These are phyloP conservation scores for Cryptoblepharus egeriae DNA, from an alignment of 2,797 vertebrate genomes.

Conservation along the genomic window DNA sequence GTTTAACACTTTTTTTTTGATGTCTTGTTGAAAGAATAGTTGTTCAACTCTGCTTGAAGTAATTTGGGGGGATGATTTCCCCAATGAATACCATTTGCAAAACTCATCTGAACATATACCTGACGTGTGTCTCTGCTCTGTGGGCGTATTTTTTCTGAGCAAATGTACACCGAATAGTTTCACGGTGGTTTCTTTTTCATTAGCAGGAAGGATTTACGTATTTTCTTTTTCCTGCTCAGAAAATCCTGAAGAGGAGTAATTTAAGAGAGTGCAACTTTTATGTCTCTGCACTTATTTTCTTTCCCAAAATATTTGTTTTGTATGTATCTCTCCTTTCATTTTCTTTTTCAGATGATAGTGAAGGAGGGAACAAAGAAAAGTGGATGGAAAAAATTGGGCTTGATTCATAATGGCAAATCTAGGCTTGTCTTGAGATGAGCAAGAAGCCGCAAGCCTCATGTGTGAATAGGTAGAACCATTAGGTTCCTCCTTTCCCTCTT, in stretches of 20 bases:
- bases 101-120: background rate
- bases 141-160: background rate
- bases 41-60: slow-evolving; percentile 2
- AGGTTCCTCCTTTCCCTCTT: no score
- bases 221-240: no score
- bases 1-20: background rate
- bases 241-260: background rate
- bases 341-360: background rate
- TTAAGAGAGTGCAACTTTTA: background rate
- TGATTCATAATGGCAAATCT: no score
- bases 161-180: background rate
- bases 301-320: background rate
- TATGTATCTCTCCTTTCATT: background rate
- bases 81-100: background rate
- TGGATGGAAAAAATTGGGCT: no score
- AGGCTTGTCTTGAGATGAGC: no score
- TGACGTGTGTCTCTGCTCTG: background rate
- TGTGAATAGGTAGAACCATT: no score
- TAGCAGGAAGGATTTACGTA: background rate
- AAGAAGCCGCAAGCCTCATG: no score
- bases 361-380: background rate
- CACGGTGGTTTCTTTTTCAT: background rate
- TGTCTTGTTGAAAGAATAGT: no score
- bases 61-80: background rate
- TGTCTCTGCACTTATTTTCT: background rate